These are phyloP conservation scores for Zygaena filipendulae DNA, from an alignment of 2,888 invertebrate genomes.

Conservation along the genomic window DNA sequence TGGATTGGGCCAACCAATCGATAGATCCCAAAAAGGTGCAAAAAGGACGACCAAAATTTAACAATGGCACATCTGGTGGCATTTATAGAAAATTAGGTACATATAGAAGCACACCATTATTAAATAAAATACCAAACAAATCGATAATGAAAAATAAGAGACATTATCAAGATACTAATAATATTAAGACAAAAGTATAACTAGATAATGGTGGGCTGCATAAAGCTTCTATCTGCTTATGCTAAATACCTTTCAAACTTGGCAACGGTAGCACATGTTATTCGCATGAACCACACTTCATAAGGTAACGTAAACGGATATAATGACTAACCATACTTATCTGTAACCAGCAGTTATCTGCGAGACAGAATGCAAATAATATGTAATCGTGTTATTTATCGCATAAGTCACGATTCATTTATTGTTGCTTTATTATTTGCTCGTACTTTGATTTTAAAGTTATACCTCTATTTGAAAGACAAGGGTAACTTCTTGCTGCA, in stretches of 20 bases:
- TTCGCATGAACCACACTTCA: conserved; percentile 26
- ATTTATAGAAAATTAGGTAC: too few species aligned
- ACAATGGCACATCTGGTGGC: not conserved
- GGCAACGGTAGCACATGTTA: conserved; percentile 25
- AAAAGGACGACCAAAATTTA: not conserved
- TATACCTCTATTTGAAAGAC: too few species aligned
- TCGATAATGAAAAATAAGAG: too few species aligned
- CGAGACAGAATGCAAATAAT: conserved; percentile 24
- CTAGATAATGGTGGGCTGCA: not conserved
- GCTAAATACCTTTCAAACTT: conserved; percentile 34
- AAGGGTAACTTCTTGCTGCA: too few species aligned
- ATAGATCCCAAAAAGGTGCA: too few species aligned
- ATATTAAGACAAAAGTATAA: too few species aligned
- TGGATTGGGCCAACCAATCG: too few species aligned
- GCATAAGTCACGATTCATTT: conserved; percentile 44
- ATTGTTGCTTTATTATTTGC: conserved; percentile 19
- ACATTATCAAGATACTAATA: too few species aligned
- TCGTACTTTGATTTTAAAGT: too few species aligned
- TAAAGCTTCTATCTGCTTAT: conserved; percentile 20
- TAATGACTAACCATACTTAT: conserved; percentile 1
- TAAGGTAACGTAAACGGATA: conserved; percentile 24
- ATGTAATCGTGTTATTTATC: conserved; percentile 48
- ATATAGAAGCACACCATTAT: too few species aligned
- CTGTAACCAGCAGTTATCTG: conserved; percentile 7
- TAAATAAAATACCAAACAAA: too few species aligned